These are phyloP conservation scores for Bombylius discolor DNA, from an alignment of 2,888 invertebrate genomes.

Conservation along the genomic window DNA sequence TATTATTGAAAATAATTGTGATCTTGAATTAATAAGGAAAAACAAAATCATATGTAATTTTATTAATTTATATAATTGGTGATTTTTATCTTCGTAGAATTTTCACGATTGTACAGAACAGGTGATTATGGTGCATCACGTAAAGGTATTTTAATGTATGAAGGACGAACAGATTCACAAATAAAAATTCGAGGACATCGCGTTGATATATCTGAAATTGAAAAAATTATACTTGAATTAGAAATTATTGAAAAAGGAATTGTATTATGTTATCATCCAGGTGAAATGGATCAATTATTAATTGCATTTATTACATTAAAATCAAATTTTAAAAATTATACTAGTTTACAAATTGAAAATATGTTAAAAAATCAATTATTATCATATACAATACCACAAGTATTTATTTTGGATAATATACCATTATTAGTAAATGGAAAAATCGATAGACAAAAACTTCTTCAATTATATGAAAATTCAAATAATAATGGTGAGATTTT, in stretches of 20 bases:
- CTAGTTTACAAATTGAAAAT: constrained; percentile 50
- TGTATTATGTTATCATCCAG: constrained; percentile 66
- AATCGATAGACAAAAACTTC: constrained; percentile 63
- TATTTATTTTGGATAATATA: constrained; percentile 57
- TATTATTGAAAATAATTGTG: no score
- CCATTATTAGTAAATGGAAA: constrained; percentile 78
- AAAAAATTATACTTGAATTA: constrained; percentile 52
- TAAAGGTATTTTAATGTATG: constrained; percentile 56
- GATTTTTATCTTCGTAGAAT: constrained; percentile 38
- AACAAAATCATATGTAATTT: background rate
- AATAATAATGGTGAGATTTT: constrained; percentile 49
- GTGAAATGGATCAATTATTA: constrained; percentile 56
- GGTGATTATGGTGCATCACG: constrained; percentile 69
- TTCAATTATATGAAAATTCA: constrained; percentile 60
- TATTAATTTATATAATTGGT: background rate
- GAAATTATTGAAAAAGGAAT: constrained; percentile 60
- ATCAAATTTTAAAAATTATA: constrained; percentile 35
- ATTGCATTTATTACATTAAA: constrained; percentile 51
- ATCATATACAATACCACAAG: constrained; percentile 69
- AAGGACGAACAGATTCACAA: constrained; percentile 77
- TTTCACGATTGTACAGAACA: constrained; percentile 62
- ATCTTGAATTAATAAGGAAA: no score
- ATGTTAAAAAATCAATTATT: constrained; percentile 51
- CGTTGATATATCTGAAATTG: constrained; percentile 74
- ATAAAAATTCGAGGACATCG: constrained; percentile 76